Base-by-base conservation (phyloP, 2,113 vertebrate genomes). In the Delphinapterus leucas region DNA sequence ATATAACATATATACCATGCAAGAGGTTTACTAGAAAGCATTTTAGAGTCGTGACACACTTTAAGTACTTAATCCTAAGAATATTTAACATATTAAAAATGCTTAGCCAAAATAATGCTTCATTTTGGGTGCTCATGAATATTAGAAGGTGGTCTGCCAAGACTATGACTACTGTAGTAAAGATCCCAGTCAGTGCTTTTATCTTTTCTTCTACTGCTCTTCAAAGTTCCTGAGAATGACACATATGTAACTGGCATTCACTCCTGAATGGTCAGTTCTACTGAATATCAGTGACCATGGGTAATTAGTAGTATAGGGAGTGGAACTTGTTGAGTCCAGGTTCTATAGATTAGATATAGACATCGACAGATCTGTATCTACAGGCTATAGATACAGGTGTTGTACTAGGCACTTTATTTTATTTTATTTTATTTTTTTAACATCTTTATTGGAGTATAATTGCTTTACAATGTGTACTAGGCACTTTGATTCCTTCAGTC, bases 21-120 rank as follows among this genome's bases (percentile, higher is more conserved):
- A 88, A 36, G 38, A 94, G 25, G 36, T 67, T 76, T 89, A 92
- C 8, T 12, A 68, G 20, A 88, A 86, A 73, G 76, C 13, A 85
- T 76, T 88, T 87, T 47, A 83, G n/a, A 94, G 26, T 49, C 74
- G 3, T 58, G 88, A 88, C 21, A 77, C 73, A 67, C 76, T 91
- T 93, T 84, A 93, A 58, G 5, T 15, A 93, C 26, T 97, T 74
- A 84, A 58, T 49, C 25, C 61, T 71, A 85, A 79, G 70, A 77
- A 61, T 70, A 67, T 26, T 95, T 70, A 93, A 67, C 8, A 71
- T 80, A 80, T 18, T 84, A 80, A 96, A 89, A 93, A 55, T 73
- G 33, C 38, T 90, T 83, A 79, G 63, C 14, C 80, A 96, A 96
- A 95, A 93, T 7, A 80, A 79, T 82, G 60, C 15, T 38, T 92